Conservation (phyloP, 2,888 invertebrate genomes). For the Rhamnusium bicolor region DNA sequence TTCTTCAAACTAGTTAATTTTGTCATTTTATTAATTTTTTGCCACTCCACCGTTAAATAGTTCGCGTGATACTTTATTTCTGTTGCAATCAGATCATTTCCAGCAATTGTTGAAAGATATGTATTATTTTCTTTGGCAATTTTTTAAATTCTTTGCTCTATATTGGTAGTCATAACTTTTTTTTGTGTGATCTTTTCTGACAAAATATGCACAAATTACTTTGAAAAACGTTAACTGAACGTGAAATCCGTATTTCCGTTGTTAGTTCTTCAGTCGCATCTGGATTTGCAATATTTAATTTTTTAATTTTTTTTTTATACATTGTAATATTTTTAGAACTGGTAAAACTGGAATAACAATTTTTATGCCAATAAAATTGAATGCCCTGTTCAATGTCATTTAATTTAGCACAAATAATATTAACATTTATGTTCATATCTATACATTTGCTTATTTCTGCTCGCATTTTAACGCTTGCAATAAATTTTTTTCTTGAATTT, state of each 20-base stretch:
- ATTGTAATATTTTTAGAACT: slow-evolving; percentile 12
- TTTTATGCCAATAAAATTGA: slow-evolving; percentile 11
- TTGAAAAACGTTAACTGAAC: background rate
- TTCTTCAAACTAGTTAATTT: background rate
- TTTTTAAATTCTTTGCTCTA: background rate
- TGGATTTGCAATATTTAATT: background rate
- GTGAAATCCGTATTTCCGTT: slow-evolving; percentile 2
- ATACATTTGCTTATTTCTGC: background rate
- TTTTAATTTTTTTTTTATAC: slow-evolving; percentile 7
- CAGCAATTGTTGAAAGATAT: background rate
- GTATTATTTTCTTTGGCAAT: background rate
- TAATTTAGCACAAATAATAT: background rate
- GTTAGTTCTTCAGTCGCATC: background rate
- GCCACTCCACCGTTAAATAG: too few relatives aligned
- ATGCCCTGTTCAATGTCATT: slow-evolving; percentile 12
- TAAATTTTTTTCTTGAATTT: background rate
- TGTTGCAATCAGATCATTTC: background rate
- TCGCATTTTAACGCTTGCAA: slow-evolving; percentile 3
- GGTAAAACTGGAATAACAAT: slow-evolving; percentile 6
- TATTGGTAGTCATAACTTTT: background rate
- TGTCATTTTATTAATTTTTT: too few relatives aligned
- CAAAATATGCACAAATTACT: slow-evolving; percentile 4
- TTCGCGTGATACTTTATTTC: background rate
- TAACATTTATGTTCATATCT: background rate
- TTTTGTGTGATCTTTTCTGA: background rate